A percentile compares a stretch with the other conserved stretches of the same genome.
Evolutionary conservation across 2,797 vertebrate species (phyloP).

Genomic region (Nothura maculosa): DNA sequence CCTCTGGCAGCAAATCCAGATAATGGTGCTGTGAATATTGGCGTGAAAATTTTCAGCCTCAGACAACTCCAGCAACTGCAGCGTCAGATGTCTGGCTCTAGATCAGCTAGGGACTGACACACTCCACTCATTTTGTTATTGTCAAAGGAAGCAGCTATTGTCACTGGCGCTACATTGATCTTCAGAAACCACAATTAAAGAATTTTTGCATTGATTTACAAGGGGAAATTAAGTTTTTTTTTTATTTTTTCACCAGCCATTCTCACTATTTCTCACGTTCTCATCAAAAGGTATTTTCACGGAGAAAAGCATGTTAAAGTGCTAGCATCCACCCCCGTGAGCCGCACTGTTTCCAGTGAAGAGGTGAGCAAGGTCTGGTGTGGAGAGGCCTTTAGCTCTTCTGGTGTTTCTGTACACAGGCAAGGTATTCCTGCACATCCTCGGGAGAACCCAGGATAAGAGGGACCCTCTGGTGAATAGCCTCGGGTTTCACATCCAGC

Average conservation of each 20-base stretch:
- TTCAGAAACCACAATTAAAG: neutral
- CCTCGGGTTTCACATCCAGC: conserved; percentile 90
- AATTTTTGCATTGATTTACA: neutral
- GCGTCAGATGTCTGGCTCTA: neutral
- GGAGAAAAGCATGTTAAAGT: neutral
- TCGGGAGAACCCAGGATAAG: conserved; percentile 92
- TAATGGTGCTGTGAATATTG: neutral
- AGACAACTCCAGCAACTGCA: neutral
- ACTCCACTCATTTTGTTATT: neutral
- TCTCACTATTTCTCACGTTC: neutral
- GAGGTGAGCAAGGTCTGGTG: neutral
- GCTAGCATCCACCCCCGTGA: neutral
- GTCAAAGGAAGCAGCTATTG: neutral
- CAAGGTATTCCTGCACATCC: conserved; percentile 91
- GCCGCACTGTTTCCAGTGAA: neutral
- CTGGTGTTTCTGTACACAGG: conserved; percentile 89
- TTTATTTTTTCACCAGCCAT: neutral
- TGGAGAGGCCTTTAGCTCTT: conserved; percentile 67
- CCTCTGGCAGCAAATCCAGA: neutral
- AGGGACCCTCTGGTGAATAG: conserved; percentile 91
- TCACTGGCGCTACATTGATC: neutral
- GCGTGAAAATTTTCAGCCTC: neutral
- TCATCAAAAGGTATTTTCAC: neutral
- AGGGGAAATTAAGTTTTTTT: neutral
- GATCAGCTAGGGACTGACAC: neutral